Percentiles rank a stretch among this genome's conserved stretches.
Evolutionary conservation across 2,888 invertebrate genomes (phyloP).

Genomic region (Falcaria lacertinaria): DNA sequence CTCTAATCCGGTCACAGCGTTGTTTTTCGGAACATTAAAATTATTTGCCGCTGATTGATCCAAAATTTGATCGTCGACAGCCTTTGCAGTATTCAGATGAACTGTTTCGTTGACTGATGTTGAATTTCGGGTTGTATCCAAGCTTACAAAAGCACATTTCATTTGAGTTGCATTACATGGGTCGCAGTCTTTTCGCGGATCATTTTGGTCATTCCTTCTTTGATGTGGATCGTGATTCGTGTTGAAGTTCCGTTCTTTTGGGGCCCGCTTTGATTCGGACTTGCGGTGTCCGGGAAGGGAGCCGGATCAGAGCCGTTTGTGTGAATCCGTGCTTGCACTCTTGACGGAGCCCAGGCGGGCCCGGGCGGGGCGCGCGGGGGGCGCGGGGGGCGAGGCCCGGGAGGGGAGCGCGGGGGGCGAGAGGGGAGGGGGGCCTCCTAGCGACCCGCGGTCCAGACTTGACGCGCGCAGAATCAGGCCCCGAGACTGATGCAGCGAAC

Average conservation of each 20-base stretch:
- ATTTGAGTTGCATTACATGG: no score
- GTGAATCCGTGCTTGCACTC: slow-evolving; percentile 63
- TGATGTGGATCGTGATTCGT: slow-evolving; percentile 2
- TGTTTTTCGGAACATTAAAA: not conserved
- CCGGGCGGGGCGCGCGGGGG: no score
- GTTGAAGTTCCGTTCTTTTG: no score
- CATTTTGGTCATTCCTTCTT: slow-evolving; percentile 1
- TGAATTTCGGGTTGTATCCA: no score
- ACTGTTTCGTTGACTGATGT: no score
- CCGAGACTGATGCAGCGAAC: slow-evolving; percentile 51
- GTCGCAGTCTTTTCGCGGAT: not conserved
- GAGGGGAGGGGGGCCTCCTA: slow-evolving; percentile 66
- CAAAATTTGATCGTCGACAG: no score
- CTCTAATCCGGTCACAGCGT: not conserved
- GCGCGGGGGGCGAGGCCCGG: slow-evolving; percentile 66
- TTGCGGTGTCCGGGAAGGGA: slow-evolving; percentile 36
- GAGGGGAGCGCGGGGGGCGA: slow-evolving; percentile 54
- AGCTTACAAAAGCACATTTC: no score
- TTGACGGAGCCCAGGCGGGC: slow-evolving; percentile 62
- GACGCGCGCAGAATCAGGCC: slow-evolving; percentile 71
- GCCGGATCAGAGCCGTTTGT: slow-evolving; percentile 74
- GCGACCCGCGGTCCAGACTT: slow-evolving; percentile 63
- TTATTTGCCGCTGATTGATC: not conserved
- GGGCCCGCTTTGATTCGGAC: no score
- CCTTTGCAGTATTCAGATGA: no score